Evolutionary conservation across 1,140 invertebrate species (phyloP).

Genomic region (Paramacrobiotus metropolitanus): DNA sequence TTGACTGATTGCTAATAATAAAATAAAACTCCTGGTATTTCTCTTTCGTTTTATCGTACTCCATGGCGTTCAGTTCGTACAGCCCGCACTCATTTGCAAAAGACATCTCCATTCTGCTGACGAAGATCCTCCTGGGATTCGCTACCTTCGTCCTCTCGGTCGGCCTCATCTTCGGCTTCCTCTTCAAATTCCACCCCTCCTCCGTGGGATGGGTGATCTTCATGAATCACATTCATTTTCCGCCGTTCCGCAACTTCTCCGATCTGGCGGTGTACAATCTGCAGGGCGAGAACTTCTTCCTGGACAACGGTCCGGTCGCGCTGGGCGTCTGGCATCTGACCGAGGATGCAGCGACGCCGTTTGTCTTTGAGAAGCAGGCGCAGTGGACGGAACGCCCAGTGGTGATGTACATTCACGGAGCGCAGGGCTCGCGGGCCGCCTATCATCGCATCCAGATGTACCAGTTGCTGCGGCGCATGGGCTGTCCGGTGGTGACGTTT

Average conservation of each 20-base stretch:
- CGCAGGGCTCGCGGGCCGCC: conserved; percentile 53
- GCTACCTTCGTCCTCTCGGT: no score
- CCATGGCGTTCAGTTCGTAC: no score
- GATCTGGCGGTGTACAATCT: neutral
- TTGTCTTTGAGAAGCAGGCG: no score
- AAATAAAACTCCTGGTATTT: no score
- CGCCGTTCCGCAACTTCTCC: neutral
- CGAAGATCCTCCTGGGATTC: no score
- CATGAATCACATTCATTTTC: neutral
- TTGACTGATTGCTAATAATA: no score
- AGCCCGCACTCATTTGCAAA: no score
- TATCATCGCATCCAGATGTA: conserved; percentile 13
- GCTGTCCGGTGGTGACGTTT: neutral
- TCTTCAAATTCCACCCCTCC: neutral
- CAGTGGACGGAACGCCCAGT: conserved; percentile 24
- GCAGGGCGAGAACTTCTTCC: neutral
- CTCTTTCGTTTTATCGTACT: no score
- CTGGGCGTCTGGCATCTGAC: neutral
- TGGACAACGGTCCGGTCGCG: neutral
- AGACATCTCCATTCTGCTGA: no score
- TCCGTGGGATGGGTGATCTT: neutral
- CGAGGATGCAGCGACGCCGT: no score
- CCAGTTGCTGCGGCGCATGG: neutral
- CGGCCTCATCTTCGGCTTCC: no score
- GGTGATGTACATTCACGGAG: conserved; percentile 64